Base-by-base conservation (phyloP, 2,888 invertebrate species). In the Oscheius myriophilus region DNA sequence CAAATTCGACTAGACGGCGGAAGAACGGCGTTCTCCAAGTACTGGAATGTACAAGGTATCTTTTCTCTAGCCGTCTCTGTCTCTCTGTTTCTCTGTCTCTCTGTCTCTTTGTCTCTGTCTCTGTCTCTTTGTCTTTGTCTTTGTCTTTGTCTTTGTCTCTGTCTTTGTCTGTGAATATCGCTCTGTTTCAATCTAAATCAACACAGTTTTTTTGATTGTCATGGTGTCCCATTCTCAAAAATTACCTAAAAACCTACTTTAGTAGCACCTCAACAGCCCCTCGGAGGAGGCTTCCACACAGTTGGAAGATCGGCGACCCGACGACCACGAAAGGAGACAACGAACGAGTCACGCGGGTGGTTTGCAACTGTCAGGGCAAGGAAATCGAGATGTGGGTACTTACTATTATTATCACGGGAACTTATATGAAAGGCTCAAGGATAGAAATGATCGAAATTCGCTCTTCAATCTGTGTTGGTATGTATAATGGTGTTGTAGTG, bases 41-140 rank as follows among this genome's bases (percentile, higher is more conserved):
- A 67, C 43, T 67, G 67, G 67, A 67, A 67, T 39, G 51, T 66
- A n/a, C 18, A 49, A 26, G 25, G 61, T 61, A 25, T 25, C 25
- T 59, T 59, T 6, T 57, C 41, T 42, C 14, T n/a, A 12, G 16
- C 21, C 26, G 16, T 49, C 21, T 49, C 14, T 43, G 43, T 43
- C 12, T 14, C 43, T 14, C 43, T 43, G 14, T 14, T 14, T 14
- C 43, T 14, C 11, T 11, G 14, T 43, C 43, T 14, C 14, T 14
- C 43, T 14, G 43, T 11, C 43, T 14, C 12, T 14, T n/a, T n/a
- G n/a, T n/a, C n/a, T n/a, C n/a, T n/a, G n/a, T n/a, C n/a, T n/a
- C n/a, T n/a, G n/a, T n/a, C n/a, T n/a, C n/a, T n/a, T n/a, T n/a
- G n/a, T n/a, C n/a, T n/a, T n/a, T n/a, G n/a, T n/a, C n/a, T n/a